A percentile compares a stretch with the other conserved stretches of the same genome.
These are phyloP conservation scores for Temnopleurus reevesii DNA, from an alignment of 53 echinoderm and acorn worm species.

Conservation along the genomic window DNA sequence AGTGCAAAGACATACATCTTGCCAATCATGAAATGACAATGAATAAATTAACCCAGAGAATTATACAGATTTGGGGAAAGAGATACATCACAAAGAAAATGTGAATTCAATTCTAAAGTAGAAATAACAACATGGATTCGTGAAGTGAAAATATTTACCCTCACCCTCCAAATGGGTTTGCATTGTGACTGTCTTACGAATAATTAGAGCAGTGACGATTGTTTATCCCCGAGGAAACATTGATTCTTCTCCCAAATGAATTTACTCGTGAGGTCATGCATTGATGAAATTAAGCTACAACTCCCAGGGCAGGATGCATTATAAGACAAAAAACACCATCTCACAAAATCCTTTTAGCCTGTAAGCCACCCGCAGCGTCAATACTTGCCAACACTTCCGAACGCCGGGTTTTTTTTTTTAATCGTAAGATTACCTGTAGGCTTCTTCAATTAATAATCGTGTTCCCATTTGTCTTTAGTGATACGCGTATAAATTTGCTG, in stretches of 20 bases:
- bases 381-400: too few species aligned
- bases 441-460: too few species aligned
- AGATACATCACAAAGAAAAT: too few species aligned
- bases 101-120: background rate
- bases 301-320: background rate
- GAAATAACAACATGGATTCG: background rate
- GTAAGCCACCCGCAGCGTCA: too few species aligned
- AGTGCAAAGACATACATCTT: too few species aligned
- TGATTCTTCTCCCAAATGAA: background rate
- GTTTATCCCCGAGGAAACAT: background rate
- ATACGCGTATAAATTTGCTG: too few species aligned
- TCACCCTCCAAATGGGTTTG: background rate
- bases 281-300: conserved; percentile 7
- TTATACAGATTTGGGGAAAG: too few species aligned
- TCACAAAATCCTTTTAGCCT: background rate
- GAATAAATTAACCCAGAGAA: background rate
- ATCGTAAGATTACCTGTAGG: too few species aligned
- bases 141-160: background rate
- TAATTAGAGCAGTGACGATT: background rate
- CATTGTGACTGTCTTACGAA: background rate
- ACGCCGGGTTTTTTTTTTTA: too few species aligned
- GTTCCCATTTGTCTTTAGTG: too few species aligned
- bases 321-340: background rate
- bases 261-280: background rate
- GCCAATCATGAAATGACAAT: too few species aligned